Conservation (phyloP, 2,113 vertebrate species). For the Aegithalos caudatus region DNA sequence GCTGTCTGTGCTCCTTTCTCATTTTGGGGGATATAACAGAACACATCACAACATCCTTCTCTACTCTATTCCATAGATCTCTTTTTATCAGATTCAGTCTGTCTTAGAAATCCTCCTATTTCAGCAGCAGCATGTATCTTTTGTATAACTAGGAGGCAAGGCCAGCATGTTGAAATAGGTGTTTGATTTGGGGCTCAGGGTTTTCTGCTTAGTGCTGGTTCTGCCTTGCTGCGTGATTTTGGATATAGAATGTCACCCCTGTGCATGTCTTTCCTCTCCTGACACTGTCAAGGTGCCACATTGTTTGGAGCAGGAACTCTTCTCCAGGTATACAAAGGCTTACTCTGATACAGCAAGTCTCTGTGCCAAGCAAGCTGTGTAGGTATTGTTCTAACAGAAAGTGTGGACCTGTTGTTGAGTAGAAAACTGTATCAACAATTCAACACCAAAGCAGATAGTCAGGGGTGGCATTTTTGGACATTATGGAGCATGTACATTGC, state of each 20-base stretch:
- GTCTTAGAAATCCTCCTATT: neutral
- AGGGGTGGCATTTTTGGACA: neutral
- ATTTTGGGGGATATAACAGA: neutral
- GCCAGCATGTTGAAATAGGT: neutral
- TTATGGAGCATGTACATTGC: neutral
- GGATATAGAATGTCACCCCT: neutral
- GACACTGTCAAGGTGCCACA: neutral
- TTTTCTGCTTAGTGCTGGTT: neutral
- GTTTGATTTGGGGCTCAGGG: neutral
- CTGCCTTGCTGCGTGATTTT: neutral
- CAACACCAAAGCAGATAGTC: neutral
- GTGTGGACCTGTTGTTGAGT: neutral
- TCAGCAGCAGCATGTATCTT: neutral
- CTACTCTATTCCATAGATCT: neutral
- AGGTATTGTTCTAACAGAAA: neutral
- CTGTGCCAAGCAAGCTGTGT: neutral
- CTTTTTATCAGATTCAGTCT: neutral
- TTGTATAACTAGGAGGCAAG: neutral
- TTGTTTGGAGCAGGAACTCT: neutral
- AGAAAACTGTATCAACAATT: neutral
- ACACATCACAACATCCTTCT: neutral
- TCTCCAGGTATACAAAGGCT: accelerated
- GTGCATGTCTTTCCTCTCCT: neutral
- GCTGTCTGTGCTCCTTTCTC: neutral
- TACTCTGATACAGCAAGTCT: neutral